Evolutionary conservation across 2,113 vertebrate species (phyloP).

Genomic region (Pseudonaja textilis): DNA sequence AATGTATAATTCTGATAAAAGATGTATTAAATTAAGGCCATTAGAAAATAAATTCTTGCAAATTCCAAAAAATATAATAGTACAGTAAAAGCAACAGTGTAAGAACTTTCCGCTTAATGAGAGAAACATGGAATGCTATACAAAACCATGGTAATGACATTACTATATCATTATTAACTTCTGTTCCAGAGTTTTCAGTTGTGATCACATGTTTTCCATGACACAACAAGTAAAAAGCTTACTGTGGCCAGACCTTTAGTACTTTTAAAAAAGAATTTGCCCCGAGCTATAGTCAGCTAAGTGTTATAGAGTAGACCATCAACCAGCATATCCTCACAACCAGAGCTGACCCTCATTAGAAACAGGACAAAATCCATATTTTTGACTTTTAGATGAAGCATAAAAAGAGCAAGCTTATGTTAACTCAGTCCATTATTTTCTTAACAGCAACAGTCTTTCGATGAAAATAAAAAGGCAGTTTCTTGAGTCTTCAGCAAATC

Average conservation of each 20-base stretch:
- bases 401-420: slow-evolving; percentile 5
- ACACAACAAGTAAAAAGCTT: not conserved
- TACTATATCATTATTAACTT: not conserved
- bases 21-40: not conserved
- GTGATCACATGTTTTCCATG: slow-evolving; percentile 1
- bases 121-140: slow-evolving; percentile 6
- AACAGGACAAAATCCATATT: slow-evolving; percentile 6
- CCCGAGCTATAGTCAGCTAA: not conserved
- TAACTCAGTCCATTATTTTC: slow-evolving; percentile 6
- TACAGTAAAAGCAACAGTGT: not conserved
- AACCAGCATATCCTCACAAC: not conserved
- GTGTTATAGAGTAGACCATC: not conserved
- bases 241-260: not conserved
- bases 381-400: slow-evolving; percentile 17
- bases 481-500: slow-evolving; percentile 24
- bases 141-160: not conserved
- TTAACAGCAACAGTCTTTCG: slow-evolving; percentile 40
- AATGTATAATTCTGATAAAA: slow-evolving; percentile 3
- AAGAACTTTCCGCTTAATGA: not conserved
- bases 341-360: not conserved
- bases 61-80: not conserved
- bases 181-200: not conserved
- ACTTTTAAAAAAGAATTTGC: not conserved
- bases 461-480: slow-evolving; percentile 23
- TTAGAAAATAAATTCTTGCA: not conserved